Evolutionary conservation across 2,113 vertebrate species (phyloP).

Genomic region (Neotoma lepida): DNA sequence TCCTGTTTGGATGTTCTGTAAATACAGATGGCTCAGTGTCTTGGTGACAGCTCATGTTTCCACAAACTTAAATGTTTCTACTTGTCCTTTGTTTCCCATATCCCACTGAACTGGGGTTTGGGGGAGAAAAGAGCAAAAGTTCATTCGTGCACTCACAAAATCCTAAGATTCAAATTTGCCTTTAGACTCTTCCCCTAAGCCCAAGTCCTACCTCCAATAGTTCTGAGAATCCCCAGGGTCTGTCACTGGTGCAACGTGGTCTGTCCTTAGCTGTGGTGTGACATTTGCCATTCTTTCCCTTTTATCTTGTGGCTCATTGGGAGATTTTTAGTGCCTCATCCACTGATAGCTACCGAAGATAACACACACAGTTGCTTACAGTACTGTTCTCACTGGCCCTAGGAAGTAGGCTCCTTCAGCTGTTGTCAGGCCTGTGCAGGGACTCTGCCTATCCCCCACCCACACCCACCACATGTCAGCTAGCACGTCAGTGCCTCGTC

Average conservation of each 20-base stretch:
- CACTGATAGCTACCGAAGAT: background rate
- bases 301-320: background rate
- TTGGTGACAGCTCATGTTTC: background rate
- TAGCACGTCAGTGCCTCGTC: background rate
- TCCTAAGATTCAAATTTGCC: background rate
- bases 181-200: background rate
- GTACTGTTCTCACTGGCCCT: fast-evolving
- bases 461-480: background rate
- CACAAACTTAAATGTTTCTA: background rate
- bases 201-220: background rate
- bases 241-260: too few relatives aligned
- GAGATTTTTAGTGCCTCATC: background rate
- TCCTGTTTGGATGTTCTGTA: background rate
- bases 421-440: background rate
- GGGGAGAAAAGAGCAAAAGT: background rate
- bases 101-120: background rate
- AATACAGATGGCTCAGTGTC: background rate
- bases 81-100: background rate
- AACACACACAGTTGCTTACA: background rate
- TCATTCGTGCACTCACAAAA: background rate
- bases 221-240: background rate
- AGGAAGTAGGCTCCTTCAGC: fast-evolving
- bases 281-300: background rate
- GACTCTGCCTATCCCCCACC: background rate
- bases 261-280: background rate